Conservation (phyloP, 2,888 invertebrate genomes). For the Aspidiotus destructor region DNA sequence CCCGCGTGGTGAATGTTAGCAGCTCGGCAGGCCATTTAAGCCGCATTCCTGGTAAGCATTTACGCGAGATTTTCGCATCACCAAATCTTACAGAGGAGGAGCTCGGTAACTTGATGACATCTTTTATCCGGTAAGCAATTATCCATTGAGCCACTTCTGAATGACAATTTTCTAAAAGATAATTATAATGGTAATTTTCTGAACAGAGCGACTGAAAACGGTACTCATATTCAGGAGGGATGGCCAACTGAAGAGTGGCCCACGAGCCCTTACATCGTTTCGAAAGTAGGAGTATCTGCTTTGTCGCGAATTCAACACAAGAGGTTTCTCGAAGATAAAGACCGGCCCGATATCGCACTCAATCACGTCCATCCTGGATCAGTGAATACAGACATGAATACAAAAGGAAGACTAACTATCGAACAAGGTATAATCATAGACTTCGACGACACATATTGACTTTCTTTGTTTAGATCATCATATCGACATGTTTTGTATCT, state of each 20-base stretch:
- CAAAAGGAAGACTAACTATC: conserved; percentile 54
- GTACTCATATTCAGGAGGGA: conserved; percentile 42
- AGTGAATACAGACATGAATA: conserved; percentile 68
- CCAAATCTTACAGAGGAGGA: conserved; percentile 40
- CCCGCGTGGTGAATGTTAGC: conserved; percentile 66
- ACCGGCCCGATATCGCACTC: conserved; percentile 53
- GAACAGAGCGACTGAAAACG: conserved; percentile 41
- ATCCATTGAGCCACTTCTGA: too few species aligned
- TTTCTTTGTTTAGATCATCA: not conserved
- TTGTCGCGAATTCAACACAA: conserved; percentile 58
- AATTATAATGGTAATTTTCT: not conserved
- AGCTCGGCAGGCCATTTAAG: conserved; percentile 57
- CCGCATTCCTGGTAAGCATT: conserved; percentile 50
- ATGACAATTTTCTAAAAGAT: too few species aligned
- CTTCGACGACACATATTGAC: too few species aligned
- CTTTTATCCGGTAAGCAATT: conserved; percentile 29
- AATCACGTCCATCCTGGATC: conserved; percentile 68
- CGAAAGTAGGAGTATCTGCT: conserved; percentile 64
- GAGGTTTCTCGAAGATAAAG: conserved; percentile 45
- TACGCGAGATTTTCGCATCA: conserved; percentile 44
- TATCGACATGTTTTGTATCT: too few species aligned
- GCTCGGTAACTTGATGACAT: conserved; percentile 32
- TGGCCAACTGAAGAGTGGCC: conserved; percentile 46
- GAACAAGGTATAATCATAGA: conserved; percentile 43
- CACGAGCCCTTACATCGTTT: conserved; percentile 54